Conservation (phyloP, 2,797 vertebrate species). For the Yasuhikotakia modesta region DNA sequence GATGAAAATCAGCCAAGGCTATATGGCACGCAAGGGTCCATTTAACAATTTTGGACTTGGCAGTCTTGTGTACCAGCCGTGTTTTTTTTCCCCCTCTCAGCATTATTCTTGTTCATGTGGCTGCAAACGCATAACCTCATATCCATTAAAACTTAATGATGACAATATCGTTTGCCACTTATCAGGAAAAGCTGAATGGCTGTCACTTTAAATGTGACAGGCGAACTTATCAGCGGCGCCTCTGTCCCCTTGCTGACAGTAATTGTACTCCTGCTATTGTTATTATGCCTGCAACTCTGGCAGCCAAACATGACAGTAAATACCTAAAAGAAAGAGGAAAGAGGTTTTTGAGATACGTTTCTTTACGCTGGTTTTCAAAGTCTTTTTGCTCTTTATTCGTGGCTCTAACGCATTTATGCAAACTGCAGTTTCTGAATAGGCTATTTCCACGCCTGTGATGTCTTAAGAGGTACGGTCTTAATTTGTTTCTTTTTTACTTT, state of each 20-base stretch:
- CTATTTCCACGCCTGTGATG: constrained; percentile 3
- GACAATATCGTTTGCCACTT: constrained; percentile 51
- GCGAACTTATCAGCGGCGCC: constrained; percentile 43
- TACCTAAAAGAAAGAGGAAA: constrained; percentile 29
- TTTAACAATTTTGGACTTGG: constrained; percentile 44
- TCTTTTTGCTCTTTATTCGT: constrained; percentile 5
- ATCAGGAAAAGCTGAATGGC: constrained; percentile 45
- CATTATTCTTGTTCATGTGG: constrained; percentile 44
- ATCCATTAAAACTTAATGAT: constrained; percentile 54
- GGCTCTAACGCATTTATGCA: neutral
- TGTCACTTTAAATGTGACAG: constrained; percentile 50
- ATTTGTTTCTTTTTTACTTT: constrained; percentile 19
- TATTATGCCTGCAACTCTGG: constrained; percentile 36
- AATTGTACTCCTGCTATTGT: constrained; percentile 52
- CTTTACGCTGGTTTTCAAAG: constrained; percentile 9
- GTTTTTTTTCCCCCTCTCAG: constrained; percentile 22
- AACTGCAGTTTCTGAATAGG: neutral
- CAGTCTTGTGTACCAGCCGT: constrained; percentile 20
- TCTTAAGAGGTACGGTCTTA: constrained; percentile 13
- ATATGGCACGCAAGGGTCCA: constrained; percentile 24
- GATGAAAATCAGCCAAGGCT: constrained; percentile 44
- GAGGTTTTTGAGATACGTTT: constrained; percentile 27
- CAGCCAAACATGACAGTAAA: constrained; percentile 32
- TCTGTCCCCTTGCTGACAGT: constrained; percentile 48
- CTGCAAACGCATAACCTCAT: constrained; percentile 23